A percentile compares a stretch with the other conserved stretches of the same genome.
These are phyloP conservation scores for Eulemur rubriventer DNA, from an alignment of 2,797 vertebrate genomes.

Conservation along the genomic window DNA sequence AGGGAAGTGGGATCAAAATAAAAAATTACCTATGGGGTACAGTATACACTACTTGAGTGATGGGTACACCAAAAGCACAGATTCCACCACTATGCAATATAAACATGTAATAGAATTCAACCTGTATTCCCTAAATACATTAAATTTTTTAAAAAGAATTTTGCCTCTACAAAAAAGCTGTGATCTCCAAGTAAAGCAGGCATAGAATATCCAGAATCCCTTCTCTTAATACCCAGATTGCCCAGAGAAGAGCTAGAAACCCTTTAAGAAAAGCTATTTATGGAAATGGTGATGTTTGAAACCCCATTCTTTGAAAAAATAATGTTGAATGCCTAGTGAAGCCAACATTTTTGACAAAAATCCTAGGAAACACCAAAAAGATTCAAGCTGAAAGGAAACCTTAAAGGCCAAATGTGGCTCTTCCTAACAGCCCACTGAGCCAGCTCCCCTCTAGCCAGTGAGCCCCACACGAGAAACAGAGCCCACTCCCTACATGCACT, in stretches of 20 bases:
- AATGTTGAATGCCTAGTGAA: conserved; percentile 1
- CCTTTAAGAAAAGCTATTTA: neutral
- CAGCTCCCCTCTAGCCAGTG: neutral
- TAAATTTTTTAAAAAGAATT: no score
- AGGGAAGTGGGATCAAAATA: no score
- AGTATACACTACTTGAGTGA: no score
- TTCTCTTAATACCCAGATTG: neutral
- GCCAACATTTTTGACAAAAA: neutral
- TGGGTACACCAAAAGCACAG: no score
- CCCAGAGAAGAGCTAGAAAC: neutral
- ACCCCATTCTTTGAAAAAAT: neutral
- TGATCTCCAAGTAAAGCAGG: neutral
- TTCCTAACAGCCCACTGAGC: neutral
- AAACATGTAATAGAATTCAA: no score
- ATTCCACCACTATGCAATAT: no score
- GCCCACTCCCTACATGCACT: neutral
- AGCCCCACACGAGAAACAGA: neutral
- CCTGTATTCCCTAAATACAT: no score
- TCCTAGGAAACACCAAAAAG: neutral
- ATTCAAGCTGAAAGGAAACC: neutral
- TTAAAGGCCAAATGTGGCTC: neutral
- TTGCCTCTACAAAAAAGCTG: neutral
- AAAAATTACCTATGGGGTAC: no score
- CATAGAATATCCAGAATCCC: neutral
- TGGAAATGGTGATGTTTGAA: neutral